Evolutionary conservation across 2,113 vertebrate species (phyloP), one percentile per base, ranked within the genome.

Genomic region (Neofelis nebulosa): DNA sequence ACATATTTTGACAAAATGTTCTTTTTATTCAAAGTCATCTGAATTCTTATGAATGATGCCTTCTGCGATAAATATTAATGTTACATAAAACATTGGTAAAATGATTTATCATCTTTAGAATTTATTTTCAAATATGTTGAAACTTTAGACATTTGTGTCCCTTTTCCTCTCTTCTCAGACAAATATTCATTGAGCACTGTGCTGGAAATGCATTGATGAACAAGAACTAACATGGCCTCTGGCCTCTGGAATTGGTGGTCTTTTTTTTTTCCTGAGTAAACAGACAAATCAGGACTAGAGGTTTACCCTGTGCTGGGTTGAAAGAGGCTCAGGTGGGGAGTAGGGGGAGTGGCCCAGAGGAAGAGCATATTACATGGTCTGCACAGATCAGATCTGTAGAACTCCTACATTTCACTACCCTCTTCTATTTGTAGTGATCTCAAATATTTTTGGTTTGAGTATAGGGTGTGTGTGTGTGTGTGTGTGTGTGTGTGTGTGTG

Each of bases 1-100:
- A 63, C 7, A 45, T 82, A 69, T 80, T 89, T 74, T 94, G 71
- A 73, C 52, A 94, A 65, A 93, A 93, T 69, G 5, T 69, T 76
- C 31, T n/a, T 73, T 95, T 91, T 94, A 73, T 76, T 74, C 38
- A 89, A 33, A 95, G 74, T 74, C 57, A 79, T 84, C 16, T 33
- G 50, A 91, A 63, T 85, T 95, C 33, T 79, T 91, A 27, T 16
- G 12, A 92, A 66, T 7, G 68, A 48, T 66, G 38, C n/a, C 15
- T 91, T 95, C 27, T 80, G 5, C 7, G 27, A 27, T 90, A 91
- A 66, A 63, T 76, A 79, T 69, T 74, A 76, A 38, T 41, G 66
- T 89, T 93, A 65, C 21, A 65, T 38, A 41, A 69, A 48, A 10
- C 71, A 73, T 57, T 55, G 13, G 19, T 90, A 90, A 76, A 82